phyloP scores from a whole-genome alignment of 2,888 invertebrate genomes.

The Protonemura montana region DNA sequence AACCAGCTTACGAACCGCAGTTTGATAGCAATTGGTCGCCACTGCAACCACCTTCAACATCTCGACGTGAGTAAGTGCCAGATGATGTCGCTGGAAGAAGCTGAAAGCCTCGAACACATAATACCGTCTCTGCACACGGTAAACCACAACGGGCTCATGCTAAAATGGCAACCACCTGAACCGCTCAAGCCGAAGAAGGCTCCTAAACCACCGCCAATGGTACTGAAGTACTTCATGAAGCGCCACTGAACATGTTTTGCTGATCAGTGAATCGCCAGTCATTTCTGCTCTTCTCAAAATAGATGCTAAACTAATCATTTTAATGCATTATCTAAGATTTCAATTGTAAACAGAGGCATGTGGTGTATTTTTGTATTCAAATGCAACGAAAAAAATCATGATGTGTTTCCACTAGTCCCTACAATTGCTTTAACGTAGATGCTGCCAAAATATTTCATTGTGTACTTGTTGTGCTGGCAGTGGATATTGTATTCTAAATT shows the following conservation, averaged over 20 bases:
- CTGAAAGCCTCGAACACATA: constrained; percentile 40
- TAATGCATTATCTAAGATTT: neutral
- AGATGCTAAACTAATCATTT: neutral
- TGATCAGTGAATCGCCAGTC: neutral
- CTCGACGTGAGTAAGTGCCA: constrained; percentile 64
- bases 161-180: neutral
- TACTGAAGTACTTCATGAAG: constrained; percentile 21
- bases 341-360: neutral
- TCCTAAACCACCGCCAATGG: constrained; percentile 31
- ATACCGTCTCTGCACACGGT: constrained; percentile 45
- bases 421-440: no score
- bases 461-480: no score
- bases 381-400: neutral
- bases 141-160: constrained; percentile 40
- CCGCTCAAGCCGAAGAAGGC: neutral
- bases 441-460: no score
- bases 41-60: constrained; percentile 64
- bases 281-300: neutral
- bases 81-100: constrained; percentile 52
- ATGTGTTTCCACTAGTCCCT: neutral
- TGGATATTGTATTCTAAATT: no score
- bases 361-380: neutral
- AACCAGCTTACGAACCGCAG: constrained; percentile 68
- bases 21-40: constrained; percentile 61
- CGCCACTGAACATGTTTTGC: neutral